Evolutionary conservation across 2,888 invertebrate genomes (phyloP).

Genomic region (Apodemia mormo): DNA sequence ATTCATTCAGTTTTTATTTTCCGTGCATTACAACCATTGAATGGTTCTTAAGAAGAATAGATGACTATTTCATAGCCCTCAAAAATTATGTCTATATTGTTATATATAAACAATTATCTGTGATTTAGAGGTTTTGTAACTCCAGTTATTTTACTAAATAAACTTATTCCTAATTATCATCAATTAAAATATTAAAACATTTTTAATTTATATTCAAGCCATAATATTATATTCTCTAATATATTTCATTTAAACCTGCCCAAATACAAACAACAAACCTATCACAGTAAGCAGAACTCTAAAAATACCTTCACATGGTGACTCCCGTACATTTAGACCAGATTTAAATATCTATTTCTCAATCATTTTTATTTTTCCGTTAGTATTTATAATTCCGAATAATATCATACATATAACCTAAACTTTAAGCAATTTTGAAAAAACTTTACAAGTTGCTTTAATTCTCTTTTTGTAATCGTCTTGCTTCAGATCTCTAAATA

Average conservation of each 20-base stretch:
- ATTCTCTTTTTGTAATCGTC: too few relatives aligned
- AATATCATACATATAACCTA: too few relatives aligned
- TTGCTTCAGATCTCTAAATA: too few relatives aligned
- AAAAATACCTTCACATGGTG: neutral
- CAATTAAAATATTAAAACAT: neutral
- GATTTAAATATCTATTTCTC: neutral
- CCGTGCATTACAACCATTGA: neutral
- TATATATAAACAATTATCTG: neutral
- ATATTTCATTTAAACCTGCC: slow-evolving; percentile 23
- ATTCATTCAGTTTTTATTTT: neutral
- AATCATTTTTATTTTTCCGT: too few relatives aligned
- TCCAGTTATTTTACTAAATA: neutral
- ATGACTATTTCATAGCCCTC: neutral
- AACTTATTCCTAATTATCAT: neutral
- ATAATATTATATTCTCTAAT: slow-evolving; percentile 7
- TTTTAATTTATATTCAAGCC: neutral
- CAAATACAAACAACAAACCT: slow-evolving; percentile 30
- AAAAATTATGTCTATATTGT: neutral
- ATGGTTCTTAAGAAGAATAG: neutral
- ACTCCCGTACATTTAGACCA: neutral
- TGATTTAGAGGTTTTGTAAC: neutral
- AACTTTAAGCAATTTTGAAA: too few relatives aligned
- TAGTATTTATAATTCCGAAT: too few relatives aligned
- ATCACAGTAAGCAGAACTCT: slow-evolving; percentile 32
- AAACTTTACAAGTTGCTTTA: too few relatives aligned